Conservation (phyloP, 2,888 invertebrate species). For the Bellardia bayeri region DNA sequence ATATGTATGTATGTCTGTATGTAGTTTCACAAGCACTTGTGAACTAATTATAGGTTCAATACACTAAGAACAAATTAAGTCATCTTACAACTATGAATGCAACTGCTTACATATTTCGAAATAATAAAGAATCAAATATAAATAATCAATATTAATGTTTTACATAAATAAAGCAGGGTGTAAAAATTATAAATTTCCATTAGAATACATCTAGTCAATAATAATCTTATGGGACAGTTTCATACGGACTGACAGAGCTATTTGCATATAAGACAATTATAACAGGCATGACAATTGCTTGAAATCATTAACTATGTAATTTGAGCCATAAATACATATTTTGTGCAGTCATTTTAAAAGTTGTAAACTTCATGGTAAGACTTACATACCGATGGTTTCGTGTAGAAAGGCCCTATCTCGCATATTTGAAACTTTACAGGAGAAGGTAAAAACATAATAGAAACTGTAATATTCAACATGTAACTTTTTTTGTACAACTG, state of each 20-base stretch:
- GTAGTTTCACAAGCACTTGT: slow-evolving; percentile 42
- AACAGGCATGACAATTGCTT: slow-evolving; percentile 47
- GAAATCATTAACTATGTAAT: slow-evolving; percentile 34
- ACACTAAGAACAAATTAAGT: slow-evolving; percentile 54
- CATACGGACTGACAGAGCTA: slow-evolving; percentile 15
- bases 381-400: too few relatives aligned
- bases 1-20: not conserved
- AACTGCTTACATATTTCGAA: not conserved
- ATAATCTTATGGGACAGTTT: not conserved
- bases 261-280: slow-evolving; percentile 67
- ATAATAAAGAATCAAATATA: not conserved
- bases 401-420: too few relatives aligned
- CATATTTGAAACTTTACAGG: too few relatives aligned
- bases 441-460: too few relatives aligned
- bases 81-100: not conserved
- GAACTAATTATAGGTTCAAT: slow-evolving; percentile 42
- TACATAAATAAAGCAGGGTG: slow-evolving; percentile 7
- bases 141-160: slow-evolving; percentile 14
- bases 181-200: slow-evolving; percentile 42
- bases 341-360: not conserved
- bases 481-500: too few relatives aligned
- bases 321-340: slow-evolving; percentile 11
- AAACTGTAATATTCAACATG: too few relatives aligned
- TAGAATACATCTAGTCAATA: slow-evolving; percentile 1
- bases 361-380: not conserved